Evolutionary conservation across 2,113 vertebrate species (phyloP).

Genomic region (Grantiella picta): DNA sequence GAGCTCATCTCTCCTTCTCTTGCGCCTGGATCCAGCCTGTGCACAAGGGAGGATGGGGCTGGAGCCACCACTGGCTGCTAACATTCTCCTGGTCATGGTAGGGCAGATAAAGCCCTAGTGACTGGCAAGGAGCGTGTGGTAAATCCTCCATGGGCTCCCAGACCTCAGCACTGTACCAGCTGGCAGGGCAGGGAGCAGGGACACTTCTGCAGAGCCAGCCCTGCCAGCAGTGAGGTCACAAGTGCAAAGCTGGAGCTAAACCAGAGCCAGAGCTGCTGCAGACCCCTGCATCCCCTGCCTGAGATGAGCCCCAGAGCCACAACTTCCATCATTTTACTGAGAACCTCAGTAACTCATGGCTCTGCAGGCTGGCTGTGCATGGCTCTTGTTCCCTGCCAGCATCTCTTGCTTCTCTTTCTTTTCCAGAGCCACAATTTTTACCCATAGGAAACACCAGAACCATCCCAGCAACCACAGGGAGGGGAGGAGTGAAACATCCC

Average conservation of each 20-base stretch:
- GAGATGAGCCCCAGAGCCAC: not conserved
- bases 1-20: not conserved
- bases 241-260: not conserved
- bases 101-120: not conserved
- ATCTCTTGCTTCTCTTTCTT: not conserved
- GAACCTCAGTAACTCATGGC: not conserved
- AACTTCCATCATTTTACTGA: not conserved
- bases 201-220: not conserved
- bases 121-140: not conserved
- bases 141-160: not conserved
- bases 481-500: not conserved
- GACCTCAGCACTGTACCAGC: not conserved
- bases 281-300: not conserved
- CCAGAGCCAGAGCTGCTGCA: not conserved
- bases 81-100: not conserved
- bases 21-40: accelerated
- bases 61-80: not conserved
- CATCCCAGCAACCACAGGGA: not conserved
- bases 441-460: not conserved
- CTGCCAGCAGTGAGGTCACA: not conserved
- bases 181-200: not conserved
- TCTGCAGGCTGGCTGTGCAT: not conserved
- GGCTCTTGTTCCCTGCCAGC: not conserved
- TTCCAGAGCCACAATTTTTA: not conserved
- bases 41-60: not conserved